Base-by-base conservation (phyloP, 2,797 vertebrate species). In the Cephalopachus bancanus region DNA sequence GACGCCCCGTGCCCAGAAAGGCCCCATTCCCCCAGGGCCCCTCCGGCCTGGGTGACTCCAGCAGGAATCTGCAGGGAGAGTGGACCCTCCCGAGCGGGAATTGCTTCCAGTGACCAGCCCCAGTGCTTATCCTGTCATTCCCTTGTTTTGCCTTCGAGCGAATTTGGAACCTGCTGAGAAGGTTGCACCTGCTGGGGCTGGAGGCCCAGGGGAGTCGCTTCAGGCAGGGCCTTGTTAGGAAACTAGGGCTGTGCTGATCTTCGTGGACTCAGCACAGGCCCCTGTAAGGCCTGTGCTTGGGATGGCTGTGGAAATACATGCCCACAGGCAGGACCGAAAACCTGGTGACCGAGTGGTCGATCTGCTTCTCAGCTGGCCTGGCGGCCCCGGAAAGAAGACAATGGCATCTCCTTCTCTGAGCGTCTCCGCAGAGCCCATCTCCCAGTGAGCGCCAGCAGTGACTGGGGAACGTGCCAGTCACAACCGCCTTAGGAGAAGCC, bases 401-500 rank as follows among this genome's bases (percentile, higher is more conserved):
- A 8, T 79, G 44, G 9, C 5, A 3, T 11, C 5, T 24, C 10
- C 12, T 59, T 69, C 22, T 59, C 2, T 81, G 44, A 5, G n/a
- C 7, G 8, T 37, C 53, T 19, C n/a, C 28, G 3, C 17, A 16
- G 37, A 57, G 17, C 10, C 51, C 57, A n/a, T 26, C 9, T 30
- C 26, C 28, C 14, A 55, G 22, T 15, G 51, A 49, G n/a, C 26
- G 1, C 6, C 11, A 24, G 59, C 51, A 11, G 51, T 57, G 60
- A 51, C 20, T 85, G 24, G 37, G 74, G 53, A 28, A 17, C 0
- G 0, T 0, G 4, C 64, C 33, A 0, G 0, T 69, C n/a, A n/a
- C 15, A 10, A 65, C 53, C 64, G 72, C 71, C 19, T 11, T 11
- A 4, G 44, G 59, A 24, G 16, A 30, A 59, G 57, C 28, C 11